Percentiles rank a stretch among this genome's conserved stretches.
Evolutionary conservation across 2,797 vertebrate genomes (phyloP).

Genomic region (Schizopygopsis malacanthus): DNA sequence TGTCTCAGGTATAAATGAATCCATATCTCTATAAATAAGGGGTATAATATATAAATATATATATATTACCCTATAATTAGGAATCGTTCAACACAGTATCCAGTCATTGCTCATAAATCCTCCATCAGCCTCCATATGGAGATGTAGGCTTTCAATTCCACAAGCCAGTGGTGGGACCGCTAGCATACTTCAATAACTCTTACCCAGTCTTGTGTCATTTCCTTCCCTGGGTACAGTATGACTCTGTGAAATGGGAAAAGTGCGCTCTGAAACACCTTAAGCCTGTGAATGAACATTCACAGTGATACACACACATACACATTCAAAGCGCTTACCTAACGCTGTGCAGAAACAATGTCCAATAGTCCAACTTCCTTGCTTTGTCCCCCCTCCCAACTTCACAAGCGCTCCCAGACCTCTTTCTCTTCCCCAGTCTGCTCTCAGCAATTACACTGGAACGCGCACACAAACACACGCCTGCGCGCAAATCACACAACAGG

Average conservation of each 20-base stretch:
- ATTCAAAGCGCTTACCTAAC: slow-evolving; percentile 76
- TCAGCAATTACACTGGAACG: slow-evolving; percentile 69
- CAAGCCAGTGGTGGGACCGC: slow-evolving; percentile 60
- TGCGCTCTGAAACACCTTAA: slow-evolving; percentile 61
- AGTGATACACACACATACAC: slow-evolving; percentile 57
- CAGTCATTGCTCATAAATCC: not conserved
- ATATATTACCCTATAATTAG: not conserved
- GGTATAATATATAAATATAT: not conserved
- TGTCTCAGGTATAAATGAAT: not conserved
- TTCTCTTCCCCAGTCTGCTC: slow-evolving; percentile 66
- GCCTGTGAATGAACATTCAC: slow-evolving; percentile 69
- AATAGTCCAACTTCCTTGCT: slow-evolving; percentile 82
- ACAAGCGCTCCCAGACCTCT: slow-evolving; percentile 76
- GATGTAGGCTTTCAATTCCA: slow-evolving; percentile 65
- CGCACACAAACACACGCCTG: slow-evolving; percentile 63
- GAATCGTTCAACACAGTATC: not conserved
- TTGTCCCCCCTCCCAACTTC: slow-evolving; percentile 80
- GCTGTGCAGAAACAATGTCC: slow-evolving; percentile 79
- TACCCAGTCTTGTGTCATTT: slow-evolving; percentile 76
- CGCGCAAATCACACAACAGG: not conserved
- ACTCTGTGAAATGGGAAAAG: slow-evolving; percentile 78
- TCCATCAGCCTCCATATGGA: slow-evolving; percentile 13
- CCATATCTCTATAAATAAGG: not conserved
- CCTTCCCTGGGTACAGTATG: slow-evolving; percentile 73
- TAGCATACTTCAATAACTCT: slow-evolving; percentile 77